Evolutionary conservation across 2,797 vertebrate species (phyloP).

Genomic region (Danio jaintianensis): DNA sequence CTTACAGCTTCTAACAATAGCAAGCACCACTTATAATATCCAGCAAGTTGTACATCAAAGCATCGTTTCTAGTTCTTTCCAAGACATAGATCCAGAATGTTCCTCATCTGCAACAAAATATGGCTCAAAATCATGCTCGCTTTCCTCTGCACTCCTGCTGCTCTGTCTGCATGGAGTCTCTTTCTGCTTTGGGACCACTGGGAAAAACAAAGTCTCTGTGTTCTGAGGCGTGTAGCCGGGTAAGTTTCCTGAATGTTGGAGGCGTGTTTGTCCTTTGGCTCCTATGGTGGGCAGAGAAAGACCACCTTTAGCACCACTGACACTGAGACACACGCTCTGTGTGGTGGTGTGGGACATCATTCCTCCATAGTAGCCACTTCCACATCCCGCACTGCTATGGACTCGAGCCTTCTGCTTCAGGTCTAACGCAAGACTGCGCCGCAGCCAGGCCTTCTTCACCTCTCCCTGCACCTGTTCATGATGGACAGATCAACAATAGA

Average conservation of each 20-base stretch:
- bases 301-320: constrained; percentile 70
- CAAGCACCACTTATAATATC: neutral
- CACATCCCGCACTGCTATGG: constrained; percentile 79
- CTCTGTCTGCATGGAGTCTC: constrained; percentile 50
- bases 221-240: constrained; percentile 63
- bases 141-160: constrained; percentile 23
- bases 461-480: constrained; percentile 82
- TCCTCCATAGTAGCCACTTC: constrained; percentile 83
- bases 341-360: constrained; percentile 84
- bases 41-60: constrained; percentile 68
- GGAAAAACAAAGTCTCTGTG: constrained; percentile 59
- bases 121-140: constrained; percentile 43
- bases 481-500: neutral
- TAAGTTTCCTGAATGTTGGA: constrained; percentile 62
- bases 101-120: constrained; percentile 56
- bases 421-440: constrained; percentile 78
- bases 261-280: constrained; percentile 56
- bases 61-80: constrained; percentile 77
- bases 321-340: constrained; percentile 79
- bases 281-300: constrained; percentile 60
- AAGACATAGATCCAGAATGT: constrained; percentile 58
- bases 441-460: constrained; percentile 83
- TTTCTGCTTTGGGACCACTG: neutral
- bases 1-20: neutral
- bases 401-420: constrained; percentile 83